Conservation (phyloP, 2,888 invertebrate species). For the Gari tellinella region DNA sequence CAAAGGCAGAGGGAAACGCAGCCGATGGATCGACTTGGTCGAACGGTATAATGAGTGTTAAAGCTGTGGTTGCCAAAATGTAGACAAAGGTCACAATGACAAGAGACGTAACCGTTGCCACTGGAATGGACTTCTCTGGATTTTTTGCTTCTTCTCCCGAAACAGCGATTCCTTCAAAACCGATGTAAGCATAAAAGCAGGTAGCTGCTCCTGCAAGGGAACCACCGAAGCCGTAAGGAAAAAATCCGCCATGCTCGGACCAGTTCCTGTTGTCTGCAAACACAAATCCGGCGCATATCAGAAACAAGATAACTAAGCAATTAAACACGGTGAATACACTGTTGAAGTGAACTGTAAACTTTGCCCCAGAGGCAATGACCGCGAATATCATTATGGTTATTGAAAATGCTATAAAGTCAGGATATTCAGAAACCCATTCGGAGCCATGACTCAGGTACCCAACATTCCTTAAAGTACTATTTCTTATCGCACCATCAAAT, state of each 20-base stretch:
- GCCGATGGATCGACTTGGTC: slow-evolving; percentile 75
- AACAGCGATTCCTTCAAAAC: slow-evolving; percentile 84
- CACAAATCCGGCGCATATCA: slow-evolving; percentile 90
- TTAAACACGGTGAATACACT: slow-evolving; percentile 83
- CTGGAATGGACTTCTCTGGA: slow-evolving; percentile 83
- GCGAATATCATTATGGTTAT: slow-evolving; percentile 85
- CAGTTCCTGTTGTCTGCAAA: slow-evolving; percentile 93
- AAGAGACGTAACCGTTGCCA: slow-evolving; percentile 80
- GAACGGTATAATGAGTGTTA: slow-evolving; percentile 81
- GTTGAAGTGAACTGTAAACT: slow-evolving; percentile 84
- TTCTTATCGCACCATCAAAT: slow-evolving; percentile 83
- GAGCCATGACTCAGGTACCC: slow-evolving; percentile 70
- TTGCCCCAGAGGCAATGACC: slow-evolving; percentile 82
- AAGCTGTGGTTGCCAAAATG: slow-evolving; percentile 74
- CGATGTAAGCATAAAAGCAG: slow-evolving; percentile 85
- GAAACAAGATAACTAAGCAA: slow-evolving; percentile 82
- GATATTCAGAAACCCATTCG: slow-evolving; percentile 81
- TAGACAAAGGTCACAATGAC: slow-evolving; percentile 79
- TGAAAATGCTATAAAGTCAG: slow-evolving; percentile 84
- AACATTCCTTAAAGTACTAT: slow-evolving; percentile 80
- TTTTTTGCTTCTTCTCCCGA: slow-evolving; percentile 84
- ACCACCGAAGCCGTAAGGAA: slow-evolving; percentile 84
- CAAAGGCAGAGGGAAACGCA: slow-evolving; percentile 81
- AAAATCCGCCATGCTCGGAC: slow-evolving; percentile 86
- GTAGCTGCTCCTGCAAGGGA: slow-evolving; percentile 84